Evolutionary conservation across 2,888 invertebrate genomes (phyloP).

Genomic region (Hyles lineata): DNA sequence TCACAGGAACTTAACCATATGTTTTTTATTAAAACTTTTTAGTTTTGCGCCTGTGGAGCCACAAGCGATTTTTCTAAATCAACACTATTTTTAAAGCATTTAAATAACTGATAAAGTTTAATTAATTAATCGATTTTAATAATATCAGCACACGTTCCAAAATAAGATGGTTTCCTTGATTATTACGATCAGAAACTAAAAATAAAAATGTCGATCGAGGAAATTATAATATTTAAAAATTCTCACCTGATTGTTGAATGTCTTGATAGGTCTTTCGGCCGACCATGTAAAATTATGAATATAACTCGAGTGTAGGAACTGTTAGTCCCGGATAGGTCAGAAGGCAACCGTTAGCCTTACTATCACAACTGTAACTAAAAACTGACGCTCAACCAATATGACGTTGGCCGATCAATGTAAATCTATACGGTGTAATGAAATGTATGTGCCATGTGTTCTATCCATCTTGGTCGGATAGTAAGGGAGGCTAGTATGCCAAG

Average conservation of each 20-base stretch:
- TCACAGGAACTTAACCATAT: no score
- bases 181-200: neutral
- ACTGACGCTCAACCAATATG: conserved; percentile 8
- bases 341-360: conserved; percentile 23
- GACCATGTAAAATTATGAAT: neutral
- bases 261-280: neutral
- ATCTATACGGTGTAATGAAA: neutral
- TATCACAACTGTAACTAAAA: conserved; percentile 28
- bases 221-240: neutral
- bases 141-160: neutral
- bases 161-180: neutral
- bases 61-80: neutral
- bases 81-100: neutral
- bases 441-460: neutral
- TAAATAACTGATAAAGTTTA: neutral
- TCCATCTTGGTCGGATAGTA: neutral
- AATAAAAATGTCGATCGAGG: neutral
- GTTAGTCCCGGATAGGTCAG: conserved; percentile 1
- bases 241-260: conserved; percentile 7
- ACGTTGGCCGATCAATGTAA: neutral
- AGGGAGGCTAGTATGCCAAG: no score
- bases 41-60: no score
- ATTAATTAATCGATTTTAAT: neutral
- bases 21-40: no score
- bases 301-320: neutral